phyloP scores from a whole-genome alignment of 2,888 invertebrate species.

The Junonia oenone region DNA sequence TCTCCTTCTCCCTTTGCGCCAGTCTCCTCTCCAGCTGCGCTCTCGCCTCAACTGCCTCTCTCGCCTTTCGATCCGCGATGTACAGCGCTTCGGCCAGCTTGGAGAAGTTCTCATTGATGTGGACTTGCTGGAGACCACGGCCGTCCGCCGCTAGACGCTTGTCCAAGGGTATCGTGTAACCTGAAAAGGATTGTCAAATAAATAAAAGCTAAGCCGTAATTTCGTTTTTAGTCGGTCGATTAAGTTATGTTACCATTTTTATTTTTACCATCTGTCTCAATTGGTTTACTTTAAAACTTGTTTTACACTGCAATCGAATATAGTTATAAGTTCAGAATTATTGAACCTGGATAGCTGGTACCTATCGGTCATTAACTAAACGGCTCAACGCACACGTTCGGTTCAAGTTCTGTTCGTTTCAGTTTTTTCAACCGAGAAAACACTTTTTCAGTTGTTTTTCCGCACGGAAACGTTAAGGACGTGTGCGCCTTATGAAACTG shows the following conservation, averaged over 20 bases:
- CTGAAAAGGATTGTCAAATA: slow-evolving; percentile 47
- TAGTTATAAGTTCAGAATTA: no score
- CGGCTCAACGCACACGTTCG: no score
- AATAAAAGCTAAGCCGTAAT: no score
- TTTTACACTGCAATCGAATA: no score
- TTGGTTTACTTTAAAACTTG: no score
- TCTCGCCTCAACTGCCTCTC: slow-evolving; percentile 98
- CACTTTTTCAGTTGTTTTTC: no score
- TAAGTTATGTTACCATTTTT: not conserved
- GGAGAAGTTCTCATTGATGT: slow-evolving; percentile 99
- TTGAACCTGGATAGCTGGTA: no score
- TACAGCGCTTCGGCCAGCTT: slow-evolving; percentile 98
- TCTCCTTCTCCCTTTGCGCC: slow-evolving; percentile 98
- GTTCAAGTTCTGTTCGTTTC: no score
- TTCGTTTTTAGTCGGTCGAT: not conserved
- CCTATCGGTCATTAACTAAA: no score
- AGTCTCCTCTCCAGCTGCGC: slow-evolving; percentile 97
- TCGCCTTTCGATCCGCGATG: slow-evolving; percentile 96
- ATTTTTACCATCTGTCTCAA: not conserved
- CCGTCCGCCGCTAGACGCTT: slow-evolving; percentile 99
- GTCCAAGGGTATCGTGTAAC: slow-evolving; percentile 98
- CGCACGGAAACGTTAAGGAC: no score
- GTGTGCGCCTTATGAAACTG: no score
- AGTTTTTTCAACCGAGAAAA: no score
- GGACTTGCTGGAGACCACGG: slow-evolving; percentile 96